A percentile compares a stretch with the other conserved stretches of the same genome.
Evolutionary conservation across 92 coral and sea anemone genomes (phyloP).

Genomic region (Phenganax marumi): DNA sequence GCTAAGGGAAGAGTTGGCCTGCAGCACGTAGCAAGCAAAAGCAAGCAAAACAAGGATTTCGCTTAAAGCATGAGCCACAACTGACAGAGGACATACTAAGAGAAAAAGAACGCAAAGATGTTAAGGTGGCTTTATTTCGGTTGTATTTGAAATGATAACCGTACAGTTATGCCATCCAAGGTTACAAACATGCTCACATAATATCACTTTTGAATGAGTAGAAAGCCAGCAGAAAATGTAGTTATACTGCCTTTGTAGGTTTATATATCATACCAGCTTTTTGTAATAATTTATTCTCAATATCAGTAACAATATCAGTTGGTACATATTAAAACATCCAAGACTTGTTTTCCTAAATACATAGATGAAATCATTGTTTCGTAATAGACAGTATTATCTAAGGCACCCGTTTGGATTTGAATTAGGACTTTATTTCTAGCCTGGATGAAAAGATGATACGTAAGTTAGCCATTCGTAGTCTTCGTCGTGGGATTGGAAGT

Average conservation of each 20-base stretch:
- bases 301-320: too few relatives aligned
- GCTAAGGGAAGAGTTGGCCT: conserved; percentile 7
- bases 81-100: neutral
- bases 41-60: neutral
- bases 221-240: too few relatives aligned
- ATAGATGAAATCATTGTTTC: too few relatives aligned
- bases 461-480: conserved; percentile 13
- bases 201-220: neutral
- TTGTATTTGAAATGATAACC: neutral
- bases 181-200: neutral
- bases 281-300: too few relatives aligned
- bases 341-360: too few relatives aligned
- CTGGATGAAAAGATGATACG: neutral
- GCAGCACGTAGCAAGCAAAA: neutral
- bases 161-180: neutral
- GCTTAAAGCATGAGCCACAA: conserved; percentile 3
- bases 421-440: neutral
- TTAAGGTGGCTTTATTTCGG: neutral
- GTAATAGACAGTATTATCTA: neutral
- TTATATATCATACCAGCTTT: too few relatives aligned
- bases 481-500: conserved; percentile 10
- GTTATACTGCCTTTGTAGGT: too few relatives aligned
- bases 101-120: conserved; percentile 11
- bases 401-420: neutral
- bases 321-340: too few relatives aligned